Evolutionary conservation across 2,888 invertebrate genomes (phyloP), one percentile per base, ranked within the genome.

Genomic region (Dioctria linearis): DNA sequence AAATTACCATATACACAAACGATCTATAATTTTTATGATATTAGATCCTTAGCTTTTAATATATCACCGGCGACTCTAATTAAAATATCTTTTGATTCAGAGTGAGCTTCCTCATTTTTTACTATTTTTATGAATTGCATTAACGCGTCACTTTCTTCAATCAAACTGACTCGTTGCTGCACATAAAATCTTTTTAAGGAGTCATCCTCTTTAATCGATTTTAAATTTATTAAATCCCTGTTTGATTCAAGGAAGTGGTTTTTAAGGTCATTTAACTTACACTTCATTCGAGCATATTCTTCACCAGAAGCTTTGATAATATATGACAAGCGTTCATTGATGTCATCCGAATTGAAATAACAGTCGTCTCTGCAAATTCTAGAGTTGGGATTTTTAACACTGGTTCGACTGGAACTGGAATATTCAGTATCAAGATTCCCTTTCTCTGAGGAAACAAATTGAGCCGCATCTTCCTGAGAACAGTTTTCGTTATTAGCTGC

Each of bases 101-200:
- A 25, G 11, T 37, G 49, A 0, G 37, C 4, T 2, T 61, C 46
- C 13, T 76, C 76, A 39, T 63, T 61, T 5, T 63, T 63, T 4
- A 76, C 49, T 37, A 63, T 5, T n/a, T 49, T 76, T 63, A 76
- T 46, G n/a, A 76, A 76, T 40, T 76, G 46, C 61, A 76, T 49
- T 11, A 76, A 57, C 4, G 63, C 39, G 37, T 61, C 63, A 13
- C 61, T 76, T n/a, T 76, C 76, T 11, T 76, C 63, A 46, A 76
- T 46, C 37, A 63, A 51, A n/a, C 49, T 37, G 11, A 42, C 37
- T 9, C 63, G 43, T 46, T 76, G 57, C 49, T 76, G 49, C 6
- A 9, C 25, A 3, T 75, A 61, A 25, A 57, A 61, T 3, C 8
- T 6, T 3, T 63, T 46, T 13, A 49, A 25, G 43, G 25, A 63